Conservation (phyloP, 2,797 vertebrate species). For the Sebastolobus altivelis region DNA sequence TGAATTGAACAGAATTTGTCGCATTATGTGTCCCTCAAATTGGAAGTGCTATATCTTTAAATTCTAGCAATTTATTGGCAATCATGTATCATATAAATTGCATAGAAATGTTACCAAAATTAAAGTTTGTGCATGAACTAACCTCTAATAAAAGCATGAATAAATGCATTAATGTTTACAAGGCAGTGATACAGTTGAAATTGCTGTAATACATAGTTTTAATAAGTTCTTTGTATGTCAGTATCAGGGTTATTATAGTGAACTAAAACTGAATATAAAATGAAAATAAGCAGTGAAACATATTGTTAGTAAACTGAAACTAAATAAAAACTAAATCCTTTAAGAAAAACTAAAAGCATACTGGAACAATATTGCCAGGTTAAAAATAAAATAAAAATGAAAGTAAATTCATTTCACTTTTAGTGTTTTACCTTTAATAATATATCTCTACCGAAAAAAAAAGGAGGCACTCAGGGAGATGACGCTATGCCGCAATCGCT, state of each 20-base stretch:
- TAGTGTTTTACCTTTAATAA: too few relatives aligned
- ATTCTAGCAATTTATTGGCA: not conserved
- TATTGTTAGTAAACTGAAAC: too few relatives aligned
- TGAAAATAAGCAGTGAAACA: too few relatives aligned
- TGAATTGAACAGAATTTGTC: constrained; percentile 1
- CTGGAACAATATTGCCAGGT: fast-evolving
- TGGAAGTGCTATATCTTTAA: not conserved
- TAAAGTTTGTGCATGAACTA: not conserved
- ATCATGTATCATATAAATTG: not conserved
- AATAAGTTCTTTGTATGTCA: not conserved
- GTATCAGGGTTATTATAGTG: fast-evolving
- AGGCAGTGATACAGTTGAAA: not conserved
- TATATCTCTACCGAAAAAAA: too few relatives aligned
- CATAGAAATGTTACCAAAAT: not conserved
- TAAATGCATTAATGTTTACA: not conserved
- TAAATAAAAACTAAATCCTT: too few relatives aligned
- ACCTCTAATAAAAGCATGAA: not conserved
- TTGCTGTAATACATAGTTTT: not conserved
- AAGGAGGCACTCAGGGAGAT: too few relatives aligned
- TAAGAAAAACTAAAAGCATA: too few relatives aligned
- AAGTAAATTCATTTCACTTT: too few relatives aligned
- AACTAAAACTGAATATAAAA: too few relatives aligned
- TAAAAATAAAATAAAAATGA: too few relatives aligned
- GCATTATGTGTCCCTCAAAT: constrained; percentile 1
- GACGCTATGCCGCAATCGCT: too few relatives aligned